Conservation (phyloP, 1,140 invertebrate genomes). For the Branchinecta lindahli region DNA sequence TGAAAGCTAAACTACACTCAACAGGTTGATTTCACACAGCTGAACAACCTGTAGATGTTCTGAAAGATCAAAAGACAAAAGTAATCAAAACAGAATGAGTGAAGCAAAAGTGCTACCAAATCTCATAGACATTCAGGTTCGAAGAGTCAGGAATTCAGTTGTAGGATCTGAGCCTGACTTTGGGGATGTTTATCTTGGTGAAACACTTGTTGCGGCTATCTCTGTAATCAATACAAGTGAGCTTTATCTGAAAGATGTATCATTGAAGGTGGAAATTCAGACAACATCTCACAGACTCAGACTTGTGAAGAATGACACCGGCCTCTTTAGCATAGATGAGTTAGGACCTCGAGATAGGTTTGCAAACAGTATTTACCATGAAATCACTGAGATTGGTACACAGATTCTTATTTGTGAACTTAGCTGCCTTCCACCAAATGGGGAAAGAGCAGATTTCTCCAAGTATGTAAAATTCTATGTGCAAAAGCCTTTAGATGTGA, state of each 20-base stretch:
- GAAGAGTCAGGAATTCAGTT: background rate
- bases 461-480: slow-evolving; percentile 77
- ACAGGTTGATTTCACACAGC: too few species aligned
- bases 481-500: slow-evolving; percentile 90
- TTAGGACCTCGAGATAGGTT: slow-evolving; percentile 68
- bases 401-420: slow-evolving; percentile 96
- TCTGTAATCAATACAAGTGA: background rate
- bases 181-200: slow-evolving; percentile 3
- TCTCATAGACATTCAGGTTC: background rate
- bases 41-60: too few species aligned
- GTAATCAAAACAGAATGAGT: background rate
- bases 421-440: slow-evolving; percentile 54
- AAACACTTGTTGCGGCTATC: background rate
- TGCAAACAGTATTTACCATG: slow-evolving; percentile 90
- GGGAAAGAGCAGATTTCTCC: slow-evolving; percentile 40
- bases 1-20: too few species aligned
- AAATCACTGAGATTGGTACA: slow-evolving; percentile 93
- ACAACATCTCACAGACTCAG: background rate
- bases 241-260: background rate
- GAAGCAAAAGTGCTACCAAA: background rate
- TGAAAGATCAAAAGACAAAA: too few species aligned
- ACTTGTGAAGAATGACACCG: background rate
- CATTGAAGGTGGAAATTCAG: background rate
- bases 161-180: background rate
- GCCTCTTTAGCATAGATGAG: slow-evolving; percentile 24